Conservation (phyloP, 2,888 invertebrate genomes). For the Ophion ellenae region DNA sequence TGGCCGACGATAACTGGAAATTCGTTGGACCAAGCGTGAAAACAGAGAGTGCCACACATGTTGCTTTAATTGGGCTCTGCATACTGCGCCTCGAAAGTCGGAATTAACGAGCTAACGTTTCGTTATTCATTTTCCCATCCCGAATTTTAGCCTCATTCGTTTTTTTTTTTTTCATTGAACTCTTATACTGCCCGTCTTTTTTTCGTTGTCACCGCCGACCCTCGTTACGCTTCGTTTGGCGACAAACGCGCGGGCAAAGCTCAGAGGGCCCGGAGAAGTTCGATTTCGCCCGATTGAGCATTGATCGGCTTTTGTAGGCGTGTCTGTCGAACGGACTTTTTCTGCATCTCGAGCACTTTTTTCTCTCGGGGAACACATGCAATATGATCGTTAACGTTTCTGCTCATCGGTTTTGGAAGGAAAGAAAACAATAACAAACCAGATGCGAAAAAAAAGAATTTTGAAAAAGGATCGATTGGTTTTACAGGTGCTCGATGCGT, state of each 20-base stretch:
- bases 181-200: not conserved
- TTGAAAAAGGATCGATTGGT: conserved; percentile 14
- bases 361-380: not conserved
- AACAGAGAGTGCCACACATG: conserved; percentile 26
- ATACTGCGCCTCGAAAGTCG: conserved; percentile 40
- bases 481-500: conserved; percentile 6
- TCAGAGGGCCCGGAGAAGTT: not conserved
- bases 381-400: conserved; percentile 31
- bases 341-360: conserved; percentile 23
- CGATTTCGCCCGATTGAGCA: conserved; percentile 39
- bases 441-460: conserved; percentile 14
- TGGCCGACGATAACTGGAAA: not conserved
- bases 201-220: not conserved
- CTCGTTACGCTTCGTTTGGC: conserved; percentile 15
- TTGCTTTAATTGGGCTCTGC: conserved; percentile 55
- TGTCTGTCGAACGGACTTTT: conserved; percentile 17
- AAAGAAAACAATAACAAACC: not conserved
- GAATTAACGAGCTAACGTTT: conserved; percentile 54
- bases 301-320: conserved; percentile 29
- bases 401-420: not conserved
- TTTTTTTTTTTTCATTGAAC: not conserved
- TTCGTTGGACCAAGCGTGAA: conserved; percentile 25
- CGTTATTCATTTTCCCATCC: not conserved
- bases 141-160: not conserved
- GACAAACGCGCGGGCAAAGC: not conserved